Evolutionary conservation across 2,888 invertebrate species (phyloP).

Genomic region (Drosophila setosimentum): DNA sequence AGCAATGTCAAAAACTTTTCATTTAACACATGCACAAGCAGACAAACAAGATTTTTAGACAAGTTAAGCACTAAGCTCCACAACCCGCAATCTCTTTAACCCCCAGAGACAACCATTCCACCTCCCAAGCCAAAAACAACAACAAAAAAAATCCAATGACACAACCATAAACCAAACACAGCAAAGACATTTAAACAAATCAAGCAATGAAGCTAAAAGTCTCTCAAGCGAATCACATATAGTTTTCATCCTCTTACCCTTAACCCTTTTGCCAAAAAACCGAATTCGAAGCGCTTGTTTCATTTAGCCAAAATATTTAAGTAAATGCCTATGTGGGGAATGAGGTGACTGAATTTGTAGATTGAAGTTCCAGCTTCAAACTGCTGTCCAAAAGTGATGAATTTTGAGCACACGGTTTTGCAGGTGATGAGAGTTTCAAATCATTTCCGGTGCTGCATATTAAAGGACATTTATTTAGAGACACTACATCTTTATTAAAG

Average conservation of each 20-base stretch:
- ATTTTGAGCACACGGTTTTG: conserved; percentile 57
- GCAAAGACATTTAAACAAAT: conserved; percentile 81
- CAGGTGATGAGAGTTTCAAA: conserved; percentile 31
- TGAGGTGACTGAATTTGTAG: neutral
- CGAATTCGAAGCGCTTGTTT: conserved; percentile 55
- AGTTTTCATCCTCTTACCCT: conserved; percentile 2
- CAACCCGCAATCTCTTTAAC: conserved; percentile 44
- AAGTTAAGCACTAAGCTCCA: conserved; percentile 60
- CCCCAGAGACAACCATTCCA: conserved; percentile 17
- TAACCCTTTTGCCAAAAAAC: conserved; percentile 24
- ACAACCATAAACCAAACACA: conserved; percentile 79
- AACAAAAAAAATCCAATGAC: conserved; percentile 43
- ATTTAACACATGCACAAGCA: conserved; percentile 67
- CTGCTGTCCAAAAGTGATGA: conserved; percentile 68
- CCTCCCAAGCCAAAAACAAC: conserved; percentile 16
- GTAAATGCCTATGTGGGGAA: conserved; percentile 44
- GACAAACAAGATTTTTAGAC: conserved; percentile 72
- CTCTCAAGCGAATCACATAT: conserved; percentile 73
- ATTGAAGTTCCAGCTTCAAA: conserved; percentile 4
- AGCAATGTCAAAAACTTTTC: conserved; percentile 71
- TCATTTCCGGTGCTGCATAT: conserved; percentile 17
- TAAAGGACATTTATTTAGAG: conserved; percentile 19
- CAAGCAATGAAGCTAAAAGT: conserved; percentile 79
- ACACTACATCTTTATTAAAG: neutral
- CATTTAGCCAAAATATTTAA: conserved; percentile 70